A percentile compares a stretch with the other conserved stretches of the same genome.
Evolutionary conservation across 2,797 vertebrate species (phyloP).

Genomic region (Hyperoplus immaculatus): DNA sequence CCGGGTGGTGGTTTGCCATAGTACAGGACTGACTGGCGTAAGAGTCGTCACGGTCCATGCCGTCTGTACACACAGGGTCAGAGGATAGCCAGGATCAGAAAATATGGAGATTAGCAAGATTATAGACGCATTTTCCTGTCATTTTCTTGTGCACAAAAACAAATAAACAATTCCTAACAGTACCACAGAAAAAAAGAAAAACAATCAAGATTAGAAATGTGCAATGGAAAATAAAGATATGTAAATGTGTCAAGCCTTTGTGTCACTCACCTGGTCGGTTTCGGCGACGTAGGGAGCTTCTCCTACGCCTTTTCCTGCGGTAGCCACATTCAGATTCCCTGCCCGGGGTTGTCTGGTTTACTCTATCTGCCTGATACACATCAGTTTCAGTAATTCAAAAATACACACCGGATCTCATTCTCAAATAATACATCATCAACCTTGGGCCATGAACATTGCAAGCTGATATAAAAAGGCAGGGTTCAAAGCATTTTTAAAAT

Average conservation of each 20-base stretch:
- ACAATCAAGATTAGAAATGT: no score
- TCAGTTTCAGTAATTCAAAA: conserved; percentile 83
- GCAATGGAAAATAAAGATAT: background rate
- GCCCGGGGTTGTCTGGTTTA: conserved; percentile 88
- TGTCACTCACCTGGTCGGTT: conserved; percentile 88
- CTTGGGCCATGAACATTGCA: background rate
- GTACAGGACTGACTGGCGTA: conserved; percentile 86
- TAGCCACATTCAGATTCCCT: conserved; percentile 89
- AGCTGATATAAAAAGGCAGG: no score
- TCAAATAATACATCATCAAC: background rate
- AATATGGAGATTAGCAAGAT: background rate
- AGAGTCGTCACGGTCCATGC: conserved; percentile 85
- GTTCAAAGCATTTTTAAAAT: background rate
- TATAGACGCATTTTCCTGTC: no score
- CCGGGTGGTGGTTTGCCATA: conserved; percentile 84
- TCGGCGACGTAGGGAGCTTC: conserved; percentile 83
- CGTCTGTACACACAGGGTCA: conserved; percentile 77
- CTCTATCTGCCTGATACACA: conserved; percentile 93
- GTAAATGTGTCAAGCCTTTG: rapidly evolving
- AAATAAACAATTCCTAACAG: no score
- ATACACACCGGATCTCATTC: conserved; percentile 28
- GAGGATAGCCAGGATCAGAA: background rate
- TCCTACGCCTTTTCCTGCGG: conserved; percentile 81
- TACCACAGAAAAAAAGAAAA: no score
- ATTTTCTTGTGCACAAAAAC: no score